Conservation (phyloP, 2,888 invertebrate species). For the Drosophila algonquin region DNA sequence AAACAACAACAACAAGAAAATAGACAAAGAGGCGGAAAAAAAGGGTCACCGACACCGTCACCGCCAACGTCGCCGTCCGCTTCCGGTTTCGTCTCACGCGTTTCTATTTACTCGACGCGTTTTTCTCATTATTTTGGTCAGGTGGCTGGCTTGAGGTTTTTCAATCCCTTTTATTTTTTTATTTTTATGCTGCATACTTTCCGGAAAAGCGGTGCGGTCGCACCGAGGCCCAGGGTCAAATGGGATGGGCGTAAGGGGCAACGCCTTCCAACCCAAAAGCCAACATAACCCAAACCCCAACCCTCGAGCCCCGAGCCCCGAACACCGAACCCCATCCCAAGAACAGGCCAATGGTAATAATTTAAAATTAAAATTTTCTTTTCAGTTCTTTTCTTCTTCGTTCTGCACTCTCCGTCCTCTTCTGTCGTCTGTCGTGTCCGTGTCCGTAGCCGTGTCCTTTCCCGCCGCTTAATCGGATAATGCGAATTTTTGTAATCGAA, state of each 20-base stretch:
- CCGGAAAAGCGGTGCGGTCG: slow-evolving; percentile 30
- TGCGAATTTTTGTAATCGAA: slow-evolving; percentile 75
- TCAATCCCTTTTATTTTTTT: slow-evolving; percentile 13
- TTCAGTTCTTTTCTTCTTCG: neutral
- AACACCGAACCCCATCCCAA: neutral
- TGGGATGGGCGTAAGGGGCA: slow-evolving; percentile 42
- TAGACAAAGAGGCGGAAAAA: slow-evolving; percentile 24
- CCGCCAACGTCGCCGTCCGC: slow-evolving; percentile 3
- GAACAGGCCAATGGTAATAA: slow-evolving; percentile 57
- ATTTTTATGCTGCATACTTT: slow-evolving; percentile 56
- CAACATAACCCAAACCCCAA: neutral
- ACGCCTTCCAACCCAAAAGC: slow-evolving; percentile 40
- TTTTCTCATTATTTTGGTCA: slow-evolving; percentile 60
- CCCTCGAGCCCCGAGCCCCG: neutral
- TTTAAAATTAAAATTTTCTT: slow-evolving; percentile 71
- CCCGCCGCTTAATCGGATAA: slow-evolving; percentile 75
- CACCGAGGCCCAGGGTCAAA: slow-evolving; percentile 32
- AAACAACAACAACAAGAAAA: slow-evolving; percentile 34
- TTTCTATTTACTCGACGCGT: slow-evolving; percentile 60
- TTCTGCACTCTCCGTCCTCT: neutral
- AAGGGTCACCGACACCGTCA: slow-evolving; percentile 32
- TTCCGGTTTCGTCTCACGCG: slow-evolving; percentile 60
- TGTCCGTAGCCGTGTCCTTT: slow-evolving; percentile 16
- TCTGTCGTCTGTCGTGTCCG: neutral
- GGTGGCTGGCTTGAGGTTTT: slow-evolving; percentile 45